Percentiles rank a stretch among this genome's conserved stretches.
These are phyloP conservation scores for Salticus scenicus DNA, from an alignment of 2,888 invertebrate genomes.

Conservation along the genomic window DNA sequence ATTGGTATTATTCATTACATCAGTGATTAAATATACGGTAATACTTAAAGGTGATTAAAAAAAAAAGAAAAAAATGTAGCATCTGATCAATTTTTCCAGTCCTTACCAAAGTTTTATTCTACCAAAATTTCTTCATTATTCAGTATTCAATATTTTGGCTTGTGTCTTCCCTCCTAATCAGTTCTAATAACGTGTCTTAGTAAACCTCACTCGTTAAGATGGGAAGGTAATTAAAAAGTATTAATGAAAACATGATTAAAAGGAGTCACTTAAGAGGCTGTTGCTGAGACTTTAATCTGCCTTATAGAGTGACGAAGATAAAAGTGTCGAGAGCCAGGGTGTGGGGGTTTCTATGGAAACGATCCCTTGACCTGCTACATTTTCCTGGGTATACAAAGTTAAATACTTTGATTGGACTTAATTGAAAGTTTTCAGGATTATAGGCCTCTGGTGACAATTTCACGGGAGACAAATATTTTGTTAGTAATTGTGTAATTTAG, in stretches of 20 bases:
- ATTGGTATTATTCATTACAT: no score
- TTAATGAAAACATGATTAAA: conserved; percentile 68
- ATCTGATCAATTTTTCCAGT: no score
- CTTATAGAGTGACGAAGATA: conserved; percentile 24
- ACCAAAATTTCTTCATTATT: no score
- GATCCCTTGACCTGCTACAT: conserved; percentile 54
- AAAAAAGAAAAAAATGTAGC: no score
- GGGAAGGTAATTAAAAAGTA: conserved; percentile 61
- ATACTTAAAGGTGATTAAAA: no score
- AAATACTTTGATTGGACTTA: conserved; percentile 26
- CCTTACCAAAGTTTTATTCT: no score
- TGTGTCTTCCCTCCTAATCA: neutral
- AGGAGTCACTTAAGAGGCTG: conserved; percentile 22
- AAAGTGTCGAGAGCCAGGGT: conserved; percentile 14
- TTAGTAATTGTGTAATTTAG: neutral
- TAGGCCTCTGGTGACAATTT: neutral
- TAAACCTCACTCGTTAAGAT: conserved; percentile 55
- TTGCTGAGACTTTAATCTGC: conserved; percentile 16
- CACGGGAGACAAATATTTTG: conserved; percentile 1
- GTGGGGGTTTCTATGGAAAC: conserved; percentile 32
- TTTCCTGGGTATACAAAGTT: conserved; percentile 1
- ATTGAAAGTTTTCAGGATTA: conserved; percentile 25
- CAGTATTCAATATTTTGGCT: neutral
- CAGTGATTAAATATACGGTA: no score
- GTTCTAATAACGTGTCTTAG: neutral